phyloP scores from a whole-genome alignment of 2,888 invertebrate genomes.

The Andricus curvator region DNA sequence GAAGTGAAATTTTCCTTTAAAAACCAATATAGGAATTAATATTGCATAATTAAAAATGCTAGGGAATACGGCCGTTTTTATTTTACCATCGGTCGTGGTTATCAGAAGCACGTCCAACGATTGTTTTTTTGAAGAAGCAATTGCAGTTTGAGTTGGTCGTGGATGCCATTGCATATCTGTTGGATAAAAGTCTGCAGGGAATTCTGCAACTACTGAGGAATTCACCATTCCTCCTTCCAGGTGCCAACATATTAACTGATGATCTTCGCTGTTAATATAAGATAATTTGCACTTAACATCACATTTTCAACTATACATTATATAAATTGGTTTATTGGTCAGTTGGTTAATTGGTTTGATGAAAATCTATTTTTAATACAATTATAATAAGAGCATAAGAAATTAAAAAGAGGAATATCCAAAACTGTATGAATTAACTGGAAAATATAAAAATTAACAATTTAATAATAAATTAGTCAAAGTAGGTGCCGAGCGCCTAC shows the following conservation, averaged over 20 bases:
- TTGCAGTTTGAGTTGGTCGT: conserved; percentile 80
- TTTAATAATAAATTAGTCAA: too few relatives aligned
- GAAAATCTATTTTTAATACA: not conserved
- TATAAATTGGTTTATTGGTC: not conserved
- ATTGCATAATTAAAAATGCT: not conserved
- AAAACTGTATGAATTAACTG: too few relatives aligned
- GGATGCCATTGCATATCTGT: conserved; percentile 95
- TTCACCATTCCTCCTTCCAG: conserved; percentile 85
- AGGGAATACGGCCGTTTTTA: not conserved
- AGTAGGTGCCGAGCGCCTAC: too few relatives aligned
- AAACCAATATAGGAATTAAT: conserved; percentile 42
- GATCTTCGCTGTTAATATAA: conserved; percentile 89
- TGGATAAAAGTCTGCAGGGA: conserved; percentile 91
- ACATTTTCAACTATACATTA: not conserved
- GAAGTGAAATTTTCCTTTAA: conserved; percentile 89
- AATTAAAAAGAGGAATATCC: too few relatives aligned
- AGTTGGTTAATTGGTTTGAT: not conserved
- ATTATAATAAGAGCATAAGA: too few relatives aligned
- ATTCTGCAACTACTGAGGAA: conserved; percentile 86
- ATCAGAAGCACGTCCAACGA: conserved; percentile 91
- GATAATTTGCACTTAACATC: not conserved
- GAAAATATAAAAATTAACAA: too few relatives aligned
- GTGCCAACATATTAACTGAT: conserved; percentile 93
- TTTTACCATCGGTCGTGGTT: conserved; percentile 91
- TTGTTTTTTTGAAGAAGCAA: conserved; percentile 79